A percentile compares a stretch with the other conserved stretches of the same genome.
Evolutionary conservation across 2,113 vertebrate species (phyloP).

Genomic region (Pachycephala philippinensis): DNA sequence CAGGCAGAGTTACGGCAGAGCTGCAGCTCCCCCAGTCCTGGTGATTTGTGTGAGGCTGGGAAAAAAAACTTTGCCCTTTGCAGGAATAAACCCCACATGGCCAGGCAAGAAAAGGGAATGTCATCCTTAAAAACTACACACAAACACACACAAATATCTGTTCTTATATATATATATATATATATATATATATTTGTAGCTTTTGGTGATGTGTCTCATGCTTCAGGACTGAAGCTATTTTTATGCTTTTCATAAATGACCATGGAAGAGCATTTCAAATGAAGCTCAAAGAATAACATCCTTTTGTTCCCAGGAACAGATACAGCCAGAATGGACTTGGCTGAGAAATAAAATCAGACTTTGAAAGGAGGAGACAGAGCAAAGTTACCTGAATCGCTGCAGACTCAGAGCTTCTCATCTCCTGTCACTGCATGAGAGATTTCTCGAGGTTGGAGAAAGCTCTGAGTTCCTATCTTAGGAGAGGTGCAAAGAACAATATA

Average conservation of each 20-base stretch:
- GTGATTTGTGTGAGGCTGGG: slow-evolving; percentile 16
- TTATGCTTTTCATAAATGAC: slow-evolving; percentile 33
- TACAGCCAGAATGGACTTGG: slow-evolving; percentile 5
- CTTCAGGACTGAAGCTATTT: slow-evolving; percentile 40
- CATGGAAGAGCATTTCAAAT: slow-evolving; percentile 41
- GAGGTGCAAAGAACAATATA: neutral
- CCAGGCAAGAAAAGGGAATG: neutral
- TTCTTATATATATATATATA: neutral
- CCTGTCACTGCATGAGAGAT: neutral
- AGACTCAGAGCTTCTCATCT: neutral
- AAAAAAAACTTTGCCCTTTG: neutral
- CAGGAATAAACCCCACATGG: neutral
- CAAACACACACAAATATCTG: neutral
- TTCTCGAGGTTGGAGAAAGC: neutral
- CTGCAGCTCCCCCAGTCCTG: neutral
- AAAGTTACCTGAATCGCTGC: slow-evolving; percentile 13
- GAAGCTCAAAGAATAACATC: slow-evolving; percentile 19
- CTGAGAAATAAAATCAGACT: slow-evolving; percentile 14
- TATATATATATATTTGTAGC: neutral
- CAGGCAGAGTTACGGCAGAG: neutral
- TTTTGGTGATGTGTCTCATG: neutral
- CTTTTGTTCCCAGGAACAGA: slow-evolving; percentile 35
- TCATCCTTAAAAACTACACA: neutral
- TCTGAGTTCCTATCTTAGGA: neutral
- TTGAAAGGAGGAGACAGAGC: neutral